Conservation (phyloP, 2,888 invertebrate genomes). For the Coenonympha arcania region DNA sequence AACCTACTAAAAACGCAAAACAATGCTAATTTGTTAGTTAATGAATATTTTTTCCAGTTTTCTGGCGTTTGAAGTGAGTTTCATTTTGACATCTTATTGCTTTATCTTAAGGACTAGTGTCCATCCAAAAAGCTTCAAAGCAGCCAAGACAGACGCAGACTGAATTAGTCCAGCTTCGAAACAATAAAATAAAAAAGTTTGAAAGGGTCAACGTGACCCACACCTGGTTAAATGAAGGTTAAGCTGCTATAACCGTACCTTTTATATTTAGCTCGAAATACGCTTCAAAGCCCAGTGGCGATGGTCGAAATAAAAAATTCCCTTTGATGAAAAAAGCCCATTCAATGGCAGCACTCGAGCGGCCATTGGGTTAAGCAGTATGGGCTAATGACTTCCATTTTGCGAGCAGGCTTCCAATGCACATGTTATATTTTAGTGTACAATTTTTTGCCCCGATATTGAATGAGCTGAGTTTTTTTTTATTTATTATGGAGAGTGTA, state of each 20-base stretch:
- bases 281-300: slow-evolving; percentile 20
- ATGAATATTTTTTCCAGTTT: too few species aligned
- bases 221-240: background rate
- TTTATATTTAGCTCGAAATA: slow-evolving; percentile 23
- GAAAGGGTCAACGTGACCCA: slow-evolving; percentile 2
- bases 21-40: too few species aligned
- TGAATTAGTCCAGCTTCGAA: background rate
- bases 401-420: slow-evolving; percentile 12
- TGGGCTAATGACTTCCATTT: slow-evolving; percentile 24
- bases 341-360: slow-evolving; percentile 21
- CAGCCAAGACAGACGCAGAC: too few species aligned
- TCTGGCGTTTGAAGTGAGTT: too few species aligned
- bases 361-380: slow-evolving; percentile 24
- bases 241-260: slow-evolving; percentile 17
- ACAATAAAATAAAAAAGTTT: background rate
- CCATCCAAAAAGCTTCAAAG: too few species aligned
- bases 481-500: background rate
- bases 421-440: slow-evolving; percentile 9
- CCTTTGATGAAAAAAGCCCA: slow-evolving; percentile 26
- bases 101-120: too few species aligned
- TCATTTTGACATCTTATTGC: too few species aligned
- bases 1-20: too few species aligned
- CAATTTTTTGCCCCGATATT: background rate
- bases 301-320: slow-evolving; percentile 25
- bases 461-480: background rate